phyloP scores from a whole-genome alignment of 2,797 vertebrate genomes.

The Pogoniulus pusillus region DNA sequence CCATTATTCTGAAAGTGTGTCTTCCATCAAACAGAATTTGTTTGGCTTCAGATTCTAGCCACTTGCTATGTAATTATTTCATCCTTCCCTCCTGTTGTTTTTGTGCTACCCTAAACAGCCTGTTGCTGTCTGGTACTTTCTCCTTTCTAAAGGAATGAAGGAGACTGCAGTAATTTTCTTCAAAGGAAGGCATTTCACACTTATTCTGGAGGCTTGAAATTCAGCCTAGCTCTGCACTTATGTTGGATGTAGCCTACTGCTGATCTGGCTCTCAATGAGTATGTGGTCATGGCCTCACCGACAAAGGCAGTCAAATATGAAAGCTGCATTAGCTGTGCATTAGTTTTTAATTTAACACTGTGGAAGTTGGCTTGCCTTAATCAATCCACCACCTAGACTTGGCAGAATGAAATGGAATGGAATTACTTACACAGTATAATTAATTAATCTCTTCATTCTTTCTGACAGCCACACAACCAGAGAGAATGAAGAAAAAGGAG shows the following conservation, averaged over 20 bases:
- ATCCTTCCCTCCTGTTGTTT: background rate
- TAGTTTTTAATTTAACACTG: background rate
- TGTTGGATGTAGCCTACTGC: background rate
- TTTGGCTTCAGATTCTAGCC: background rate
- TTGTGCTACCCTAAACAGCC: background rate
- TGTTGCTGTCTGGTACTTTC: background rate
- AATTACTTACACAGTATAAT: background rate
- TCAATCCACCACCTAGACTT: background rate
- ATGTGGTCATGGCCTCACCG: background rate
- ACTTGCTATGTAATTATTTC: background rate
- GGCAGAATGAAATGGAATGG: background rate
- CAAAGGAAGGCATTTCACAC: background rate
- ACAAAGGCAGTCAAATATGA: background rate
- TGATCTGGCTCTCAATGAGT: background rate
- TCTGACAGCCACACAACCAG: background rate
- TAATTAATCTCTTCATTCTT: background rate
- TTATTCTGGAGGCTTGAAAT: background rate
- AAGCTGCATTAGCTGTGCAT: background rate
- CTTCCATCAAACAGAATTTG: background rate
- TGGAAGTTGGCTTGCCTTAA: background rate
- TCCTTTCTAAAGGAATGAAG: conserved; percentile 1
- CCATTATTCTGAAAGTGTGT: background rate
- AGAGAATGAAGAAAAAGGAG: background rate
- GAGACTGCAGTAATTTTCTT: background rate
- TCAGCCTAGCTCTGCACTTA: background rate